These are phyloP conservation scores for Cathartes aura DNA, from an alignment of 2,113 vertebrate genomes.

Conservation along the genomic window DNA sequence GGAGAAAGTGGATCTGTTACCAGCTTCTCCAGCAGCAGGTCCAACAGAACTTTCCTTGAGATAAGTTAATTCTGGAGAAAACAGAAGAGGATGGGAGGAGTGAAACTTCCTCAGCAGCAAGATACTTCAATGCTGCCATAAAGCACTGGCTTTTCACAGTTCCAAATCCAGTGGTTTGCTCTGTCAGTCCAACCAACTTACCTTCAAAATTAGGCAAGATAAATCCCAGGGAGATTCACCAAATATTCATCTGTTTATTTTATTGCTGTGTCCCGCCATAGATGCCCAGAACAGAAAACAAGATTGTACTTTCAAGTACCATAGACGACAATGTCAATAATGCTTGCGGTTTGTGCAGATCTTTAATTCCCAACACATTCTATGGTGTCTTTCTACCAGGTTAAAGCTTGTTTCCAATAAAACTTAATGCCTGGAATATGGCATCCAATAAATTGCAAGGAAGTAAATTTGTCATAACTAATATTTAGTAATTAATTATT, in stretches of 20 bases:
- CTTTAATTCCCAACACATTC: background rate
- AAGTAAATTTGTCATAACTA: slow-evolving; percentile 1
- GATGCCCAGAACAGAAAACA: background rate
- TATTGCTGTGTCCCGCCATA: background rate
- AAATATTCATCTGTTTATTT: background rate
- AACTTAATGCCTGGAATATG: background rate
- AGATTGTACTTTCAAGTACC: background rate
- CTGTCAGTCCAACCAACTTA: background rate
- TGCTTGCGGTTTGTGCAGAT: background rate
- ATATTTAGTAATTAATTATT: slow-evolving; percentile 37
- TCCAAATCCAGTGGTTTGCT: background rate
- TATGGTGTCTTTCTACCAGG: background rate
- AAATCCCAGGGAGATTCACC: background rate
- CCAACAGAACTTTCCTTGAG: background rate
- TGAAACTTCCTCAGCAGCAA: background rate
- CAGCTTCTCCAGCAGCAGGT: background rate
- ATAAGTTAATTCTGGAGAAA: background rate
- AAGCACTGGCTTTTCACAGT: background rate
- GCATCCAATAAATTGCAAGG: background rate
- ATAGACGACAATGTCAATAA: background rate
- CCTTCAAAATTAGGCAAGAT: background rate
- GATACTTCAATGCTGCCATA: background rate
- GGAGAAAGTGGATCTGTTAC: background rate
- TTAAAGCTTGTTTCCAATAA: background rate
- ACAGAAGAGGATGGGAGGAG: background rate